Percentiles rank a stretch among this genome's conserved stretches.
These are phyloP conservation scores for Acanthopleura granulata DNA, from an alignment of 2,888 invertebrate species.

Conservation along the genomic window DNA sequence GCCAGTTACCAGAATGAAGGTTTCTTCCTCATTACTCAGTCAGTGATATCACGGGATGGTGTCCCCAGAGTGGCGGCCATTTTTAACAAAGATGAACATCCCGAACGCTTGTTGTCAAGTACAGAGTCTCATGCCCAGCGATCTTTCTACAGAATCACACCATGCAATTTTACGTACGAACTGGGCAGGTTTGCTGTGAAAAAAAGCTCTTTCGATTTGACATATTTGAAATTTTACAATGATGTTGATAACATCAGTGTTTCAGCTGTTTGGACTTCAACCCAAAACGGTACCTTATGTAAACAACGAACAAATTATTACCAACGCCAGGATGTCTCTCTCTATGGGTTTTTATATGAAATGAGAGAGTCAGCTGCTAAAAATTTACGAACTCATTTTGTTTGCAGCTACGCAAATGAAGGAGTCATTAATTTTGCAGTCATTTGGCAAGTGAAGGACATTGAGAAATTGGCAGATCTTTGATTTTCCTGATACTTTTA, in stretches of 20 bases:
- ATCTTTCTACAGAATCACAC: slow-evolving; percentile 33
- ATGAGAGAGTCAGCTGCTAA: slow-evolving; percentile 47
- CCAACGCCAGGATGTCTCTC: slow-evolving; percentile 49
- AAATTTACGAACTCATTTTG: slow-evolving; percentile 45
- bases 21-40: too few species aligned
- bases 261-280: slow-evolving; percentile 52
- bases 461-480: too few species aligned
- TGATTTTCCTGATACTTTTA: too few species aligned
- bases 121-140: too few species aligned
- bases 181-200: slow-evolving; percentile 38
- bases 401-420: slow-evolving; percentile 56
- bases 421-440: slow-evolving; percentile 54
- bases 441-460: slow-evolving; percentile 41
- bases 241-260: slow-evolving; percentile 42
- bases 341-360: slow-evolving; percentile 58
- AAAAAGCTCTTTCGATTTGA: slow-evolving; percentile 30
- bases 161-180: slow-evolving; percentile 50
- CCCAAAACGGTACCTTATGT: slow-evolving; percentile 35
- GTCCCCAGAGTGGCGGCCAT: too few species aligned
- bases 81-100: too few species aligned
- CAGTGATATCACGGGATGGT: too few species aligned
- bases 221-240: slow-evolving; percentile 54
- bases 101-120: too few species aligned
- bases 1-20: too few species aligned
- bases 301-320: slow-evolving; percentile 34